Percentiles rank a stretch among this genome's conserved stretches.
phyloP scores from a whole-genome alignment of 2,113 vertebrate species.

The Pimephales promelas region DNA sequence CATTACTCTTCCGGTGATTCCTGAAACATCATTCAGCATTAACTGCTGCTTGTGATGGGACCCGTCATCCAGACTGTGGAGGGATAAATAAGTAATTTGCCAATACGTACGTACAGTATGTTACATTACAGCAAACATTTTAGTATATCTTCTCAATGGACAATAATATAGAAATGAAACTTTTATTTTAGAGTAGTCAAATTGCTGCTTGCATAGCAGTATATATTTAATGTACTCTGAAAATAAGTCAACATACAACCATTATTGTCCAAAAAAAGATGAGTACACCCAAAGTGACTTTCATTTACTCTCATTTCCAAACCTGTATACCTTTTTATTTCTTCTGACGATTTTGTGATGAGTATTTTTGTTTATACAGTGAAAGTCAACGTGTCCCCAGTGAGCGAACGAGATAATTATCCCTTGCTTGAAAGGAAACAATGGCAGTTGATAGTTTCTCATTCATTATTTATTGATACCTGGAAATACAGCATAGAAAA shows the following conservation, averaged over 20 bases:
- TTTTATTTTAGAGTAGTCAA: too few relatives aligned
- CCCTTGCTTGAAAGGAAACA: background rate
- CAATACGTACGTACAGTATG: background rate
- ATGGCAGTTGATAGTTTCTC: conserved; percentile 5
- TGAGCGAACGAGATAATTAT: background rate
- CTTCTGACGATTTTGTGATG: background rate
- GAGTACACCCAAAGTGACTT: too few relatives aligned
- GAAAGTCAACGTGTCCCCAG: background rate
- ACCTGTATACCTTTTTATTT: background rate
- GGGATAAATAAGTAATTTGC: background rate
- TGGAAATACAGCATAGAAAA: conserved; percentile 4
- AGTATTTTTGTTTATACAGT: too few relatives aligned
- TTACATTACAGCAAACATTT: too few relatives aligned
- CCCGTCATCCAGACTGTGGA: background rate
- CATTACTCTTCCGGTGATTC: conserved; percentile 36
- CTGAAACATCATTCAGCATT: conserved; percentile 39
- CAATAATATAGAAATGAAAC: too few relatives aligned
- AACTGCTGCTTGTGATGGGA: conserved; percentile 29
- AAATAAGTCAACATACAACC: too few relatives aligned
- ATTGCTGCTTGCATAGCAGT: too few relatives aligned
- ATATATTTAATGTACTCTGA: too few relatives aligned
- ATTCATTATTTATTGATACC: background rate
- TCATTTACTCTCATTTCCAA: background rate
- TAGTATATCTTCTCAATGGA: too few relatives aligned
- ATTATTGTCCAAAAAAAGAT: too few relatives aligned